Evolutionary conservation across 2,888 invertebrate genomes (phyloP).

Genomic region (Leptopilina syphax): DNA sequence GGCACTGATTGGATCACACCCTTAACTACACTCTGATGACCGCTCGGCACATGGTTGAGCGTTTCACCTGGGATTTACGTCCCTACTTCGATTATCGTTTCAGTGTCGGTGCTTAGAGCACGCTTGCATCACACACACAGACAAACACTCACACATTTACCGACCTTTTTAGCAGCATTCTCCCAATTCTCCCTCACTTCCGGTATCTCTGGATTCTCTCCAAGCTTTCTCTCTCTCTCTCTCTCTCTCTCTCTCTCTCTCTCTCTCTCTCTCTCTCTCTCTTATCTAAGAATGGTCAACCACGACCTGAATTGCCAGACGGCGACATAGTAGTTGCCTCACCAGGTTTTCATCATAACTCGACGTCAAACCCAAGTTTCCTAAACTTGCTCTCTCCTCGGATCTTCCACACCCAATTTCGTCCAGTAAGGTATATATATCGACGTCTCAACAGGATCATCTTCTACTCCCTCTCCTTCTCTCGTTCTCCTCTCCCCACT

Average conservation of each 20-base stretch:
- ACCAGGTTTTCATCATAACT: conserved; percentile 6
- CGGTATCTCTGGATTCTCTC: conserved; percentile 3
- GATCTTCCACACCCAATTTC: conserved; percentile 14
- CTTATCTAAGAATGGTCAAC: conserved; percentile 10
- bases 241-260: not conserved
- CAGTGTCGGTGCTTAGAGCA: not conserved
- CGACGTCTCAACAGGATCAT: not conserved
- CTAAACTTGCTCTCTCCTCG: not conserved
- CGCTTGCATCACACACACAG: conserved; percentile 17
- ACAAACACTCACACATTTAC: not conserved
- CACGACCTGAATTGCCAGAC: conserved; percentile 33
- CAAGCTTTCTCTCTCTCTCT: not conserved
- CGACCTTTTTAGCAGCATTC: not conserved
- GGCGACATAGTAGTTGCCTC: not conserved
- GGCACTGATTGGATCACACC: conserved; percentile 61
- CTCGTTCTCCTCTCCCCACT: not conserved
- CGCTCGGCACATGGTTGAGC: conserved; percentile 52
- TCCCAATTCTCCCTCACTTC: not conserved
- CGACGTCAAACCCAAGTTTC: not conserved
- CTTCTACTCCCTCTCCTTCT: not conserved
- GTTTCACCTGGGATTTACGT: conserved; percentile 51
- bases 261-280: not conserved
- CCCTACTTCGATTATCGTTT: conserved; percentile 42
- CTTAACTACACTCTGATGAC: conserved; percentile 60
- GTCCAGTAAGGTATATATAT: conserved; percentile 2